Evolutionary conservation across 2,888 invertebrate genomes (phyloP).

Genomic region (Andrena haemorrhoa): DNA sequence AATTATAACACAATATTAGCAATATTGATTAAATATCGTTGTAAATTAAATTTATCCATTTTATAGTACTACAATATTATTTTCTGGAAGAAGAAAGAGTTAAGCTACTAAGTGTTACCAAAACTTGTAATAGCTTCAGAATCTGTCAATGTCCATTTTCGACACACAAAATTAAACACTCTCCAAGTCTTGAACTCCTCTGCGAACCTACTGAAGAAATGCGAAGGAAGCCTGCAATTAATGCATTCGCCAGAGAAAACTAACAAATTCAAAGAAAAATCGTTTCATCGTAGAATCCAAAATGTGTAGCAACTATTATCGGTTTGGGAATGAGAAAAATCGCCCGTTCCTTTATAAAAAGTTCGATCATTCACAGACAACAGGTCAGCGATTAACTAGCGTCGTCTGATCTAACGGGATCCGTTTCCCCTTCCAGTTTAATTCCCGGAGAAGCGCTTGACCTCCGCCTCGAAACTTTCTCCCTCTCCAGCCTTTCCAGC

Average conservation of each 20-base stretch:
- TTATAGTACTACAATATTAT: too few relatives aligned
- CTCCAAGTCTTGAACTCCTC: too few relatives aligned
- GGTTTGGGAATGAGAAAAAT: not conserved
- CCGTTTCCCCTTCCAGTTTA: constrained; percentile 61
- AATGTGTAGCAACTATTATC: not conserved
- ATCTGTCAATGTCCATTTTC: too few relatives aligned
- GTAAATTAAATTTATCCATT: too few relatives aligned
- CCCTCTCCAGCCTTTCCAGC: constrained; percentile 60
- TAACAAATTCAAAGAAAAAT: not conserved
- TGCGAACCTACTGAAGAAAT: not conserved
- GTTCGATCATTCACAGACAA: constrained; percentile 44
- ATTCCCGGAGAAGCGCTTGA: constrained; percentile 67
- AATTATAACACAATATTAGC: too few relatives aligned
- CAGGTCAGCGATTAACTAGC: constrained; percentile 61
- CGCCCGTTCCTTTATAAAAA: not conserved
- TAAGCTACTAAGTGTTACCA: too few relatives aligned
- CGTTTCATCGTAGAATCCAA: not conserved
- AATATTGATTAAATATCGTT: too few relatives aligned
- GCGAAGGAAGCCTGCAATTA: not conserved
- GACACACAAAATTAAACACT: not conserved
- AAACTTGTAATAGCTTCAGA: too few relatives aligned
- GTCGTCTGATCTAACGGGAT: constrained; percentile 70
- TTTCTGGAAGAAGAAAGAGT: too few relatives aligned
- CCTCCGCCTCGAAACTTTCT: constrained; percentile 72
- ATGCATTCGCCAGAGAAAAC: not conserved